A percentile compares a stretch with the other conserved stretches of the same genome.
Evolutionary conservation across 2,797 vertebrate species (phyloP).

Genomic region (Ptychobarbus kaznakovi): DNA sequence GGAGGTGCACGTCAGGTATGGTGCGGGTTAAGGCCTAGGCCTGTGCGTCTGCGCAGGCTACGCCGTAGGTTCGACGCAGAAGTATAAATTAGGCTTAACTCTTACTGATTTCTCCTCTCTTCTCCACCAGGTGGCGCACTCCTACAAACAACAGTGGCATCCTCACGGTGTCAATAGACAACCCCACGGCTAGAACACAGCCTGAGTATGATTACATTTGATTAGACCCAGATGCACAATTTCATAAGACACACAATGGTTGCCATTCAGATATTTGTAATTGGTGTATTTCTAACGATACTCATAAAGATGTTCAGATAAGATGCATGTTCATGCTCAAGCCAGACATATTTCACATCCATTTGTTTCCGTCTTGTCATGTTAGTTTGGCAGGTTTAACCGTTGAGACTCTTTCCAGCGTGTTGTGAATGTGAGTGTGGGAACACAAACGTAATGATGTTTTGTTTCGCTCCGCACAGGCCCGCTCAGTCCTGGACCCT

Average conservation of each 20-base stretch:
- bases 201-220: slow-evolving; percentile 77
- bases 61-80: too few relatives aligned
- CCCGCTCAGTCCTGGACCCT: slow-evolving; percentile 83
- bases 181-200: slow-evolving; percentile 84
- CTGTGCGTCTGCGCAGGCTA: too few relatives aligned
- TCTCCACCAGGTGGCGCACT: slow-evolving; percentile 88
- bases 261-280: not conserved
- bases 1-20: too few relatives aligned
- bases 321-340: not conserved
- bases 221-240: not conserved
- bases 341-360: not conserved
- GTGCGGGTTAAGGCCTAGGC: too few relatives aligned
- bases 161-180: slow-evolving; percentile 94
- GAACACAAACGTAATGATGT: not conserved
- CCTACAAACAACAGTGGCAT: slow-evolving; percentile 86
- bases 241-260: not conserved
- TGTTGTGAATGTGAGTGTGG: not conserved
- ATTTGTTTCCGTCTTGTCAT: not conserved
- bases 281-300: not conserved
- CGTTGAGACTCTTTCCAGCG: not conserved
- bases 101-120: not conserved
- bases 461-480: slow-evolving; percentile 56
- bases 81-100: not conserved
- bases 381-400: slow-evolving; percentile 1
- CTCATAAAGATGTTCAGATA: not conserved